A percentile compares a stretch with the other conserved stretches of the same genome.
These are phyloP conservation scores for Ditula angustiorana DNA, from an alignment of 2,888 invertebrate species.

Conservation along the genomic window DNA sequence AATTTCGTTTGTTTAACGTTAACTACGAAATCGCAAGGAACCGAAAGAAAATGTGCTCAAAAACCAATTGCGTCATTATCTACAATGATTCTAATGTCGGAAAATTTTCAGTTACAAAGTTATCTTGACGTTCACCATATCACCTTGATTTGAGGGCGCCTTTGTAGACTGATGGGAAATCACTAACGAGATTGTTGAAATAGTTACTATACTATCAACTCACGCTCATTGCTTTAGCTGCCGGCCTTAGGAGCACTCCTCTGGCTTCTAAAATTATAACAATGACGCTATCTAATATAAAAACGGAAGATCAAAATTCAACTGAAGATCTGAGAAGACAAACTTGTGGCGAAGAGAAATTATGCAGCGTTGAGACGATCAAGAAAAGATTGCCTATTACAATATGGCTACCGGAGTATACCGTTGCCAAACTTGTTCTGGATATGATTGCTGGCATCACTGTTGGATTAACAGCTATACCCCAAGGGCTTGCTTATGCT, in stretches of 20 bases:
- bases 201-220: conserved; percentile 1
- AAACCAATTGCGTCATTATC: not conserved
- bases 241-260: not conserved
- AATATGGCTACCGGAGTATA: conserved; percentile 88
- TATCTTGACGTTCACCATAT: conserved; percentile 13
- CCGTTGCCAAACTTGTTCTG: conserved; percentile 83
- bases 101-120: not conserved
- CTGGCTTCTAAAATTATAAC: not conserved
- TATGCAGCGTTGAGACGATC: conserved; percentile 56
- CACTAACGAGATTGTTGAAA: not conserved
- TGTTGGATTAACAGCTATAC: conserved; percentile 89
- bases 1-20: not conserved
- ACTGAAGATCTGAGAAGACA: conserved; percentile 17
- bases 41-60: not conserved
- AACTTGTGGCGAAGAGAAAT: conserved; percentile 19
- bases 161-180: not conserved
- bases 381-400: conserved; percentile 85
- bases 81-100: not conserved
- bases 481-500: conserved; percentile 90
- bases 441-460: conserved; percentile 92
- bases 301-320: conserved; percentile 24
- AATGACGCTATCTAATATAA: conserved; percentile 18
- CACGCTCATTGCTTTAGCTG: conserved; percentile 1
- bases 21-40: not conserved
- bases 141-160: conserved; percentile 1